These are phyloP conservation scores for Anodontia alba DNA, from an alignment of 2,888 invertebrate genomes.

Conservation along the genomic window DNA sequence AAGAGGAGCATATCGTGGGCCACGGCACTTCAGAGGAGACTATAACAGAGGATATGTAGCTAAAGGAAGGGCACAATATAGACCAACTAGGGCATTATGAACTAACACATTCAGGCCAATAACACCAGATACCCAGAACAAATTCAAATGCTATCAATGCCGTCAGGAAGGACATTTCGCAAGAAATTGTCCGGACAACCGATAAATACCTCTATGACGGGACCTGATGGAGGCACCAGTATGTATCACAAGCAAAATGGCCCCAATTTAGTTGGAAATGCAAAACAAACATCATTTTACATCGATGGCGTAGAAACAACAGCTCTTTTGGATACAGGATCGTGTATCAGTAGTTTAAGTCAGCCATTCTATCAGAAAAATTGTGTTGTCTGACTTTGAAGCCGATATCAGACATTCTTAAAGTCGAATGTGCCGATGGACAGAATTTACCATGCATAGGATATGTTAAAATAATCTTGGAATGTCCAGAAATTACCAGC, in stretches of 20 bases:
- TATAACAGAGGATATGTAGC: not conserved
- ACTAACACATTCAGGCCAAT: not conserved
- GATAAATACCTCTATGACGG: not conserved
- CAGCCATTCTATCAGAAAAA: slow-evolving; percentile 6
- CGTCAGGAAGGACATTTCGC: slow-evolving; percentile 10
- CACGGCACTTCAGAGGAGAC: not conserved
- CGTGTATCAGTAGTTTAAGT: not conserved
- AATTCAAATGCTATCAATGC: slow-evolving; percentile 21
- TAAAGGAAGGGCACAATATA: not conserved
- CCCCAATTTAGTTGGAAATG: slow-evolving; percentile 33
- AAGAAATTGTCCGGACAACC: slow-evolving; percentile 17
- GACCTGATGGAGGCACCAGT: not conserved
- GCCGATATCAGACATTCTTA: slow-evolving; percentile 1
- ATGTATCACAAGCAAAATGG: not conserved
- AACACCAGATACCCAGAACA: not conserved
- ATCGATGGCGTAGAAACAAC: slow-evolving; percentile 2
- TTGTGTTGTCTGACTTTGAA: not conserved
- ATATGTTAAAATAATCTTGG: slow-evolving; percentile 17
- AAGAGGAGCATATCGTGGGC: not conserved
- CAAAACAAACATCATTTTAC: slow-evolving; percentile 19
- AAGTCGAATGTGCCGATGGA: slow-evolving; percentile 45
- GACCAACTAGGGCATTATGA: not conserved
- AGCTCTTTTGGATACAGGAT: slow-evolving; percentile 35
- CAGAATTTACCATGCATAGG: slow-evolving; percentile 31
- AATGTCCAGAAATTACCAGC: slow-evolving; percentile 1